Evolutionary conservation across 2,113 vertebrate species (phyloP), one percentile per base, ranked within the genome.

Genomic region (Centropristis striata): DNA sequence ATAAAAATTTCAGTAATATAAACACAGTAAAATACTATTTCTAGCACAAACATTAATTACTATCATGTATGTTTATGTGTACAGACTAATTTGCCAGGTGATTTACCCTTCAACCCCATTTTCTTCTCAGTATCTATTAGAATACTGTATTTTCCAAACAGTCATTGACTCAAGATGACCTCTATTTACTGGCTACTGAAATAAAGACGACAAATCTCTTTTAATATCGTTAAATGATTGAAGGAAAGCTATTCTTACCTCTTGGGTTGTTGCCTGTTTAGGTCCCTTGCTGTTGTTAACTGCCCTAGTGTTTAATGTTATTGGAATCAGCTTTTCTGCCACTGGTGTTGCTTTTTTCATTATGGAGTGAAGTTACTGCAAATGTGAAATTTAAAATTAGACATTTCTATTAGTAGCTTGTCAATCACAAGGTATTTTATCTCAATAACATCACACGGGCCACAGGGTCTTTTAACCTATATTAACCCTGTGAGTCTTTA

Each of bases 231-330:
- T 39, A 4, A 39, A 14, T 44, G 18, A 6, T 1, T 47, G 2
- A 57, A 15, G 1, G 21, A 39, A 57, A 11, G n/a, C 47, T 25
- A 0, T 28, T 14, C 78, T 76, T 63, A 94, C 94, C 92, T 92
- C 89, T 36, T 49, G 37, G 16, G 46, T 4, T 20, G 82, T 83
- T n/a, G 90, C 80, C 14, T 80, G 49, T 65, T 84, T 81, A 1
- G 60, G 49, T 12, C 36, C 69, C 54, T 76, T 87, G 55, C 9
- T 83, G 54, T 66, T 83, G 61, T 59, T 84, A 13, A 20, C 44
- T n/a, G 42, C 9, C 57, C 41, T 85, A 61, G 67, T 67, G 47
- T 65, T 77, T 8, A 60, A 36, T 18, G 25, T 50, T 16, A 70
- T 15, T 32, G 76, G 41, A 32, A 32, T 46, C 21, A 39, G 11